phyloP scores from a whole-genome alignment of 1,140 invertebrate species.

The Tetramorium alpestre region DNA sequence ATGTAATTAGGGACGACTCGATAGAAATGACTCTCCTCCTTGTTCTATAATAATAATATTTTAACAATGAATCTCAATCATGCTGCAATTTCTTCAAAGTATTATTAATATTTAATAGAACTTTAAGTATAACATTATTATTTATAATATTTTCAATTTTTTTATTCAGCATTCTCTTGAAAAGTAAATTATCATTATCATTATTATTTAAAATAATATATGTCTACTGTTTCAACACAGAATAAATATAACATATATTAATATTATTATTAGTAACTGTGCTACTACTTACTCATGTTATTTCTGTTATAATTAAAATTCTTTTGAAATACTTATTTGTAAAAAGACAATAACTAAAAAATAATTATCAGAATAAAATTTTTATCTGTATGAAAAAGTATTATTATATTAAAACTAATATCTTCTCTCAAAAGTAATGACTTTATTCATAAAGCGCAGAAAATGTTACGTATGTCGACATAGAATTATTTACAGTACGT shows the following conservation, averaged over 20 bases:
- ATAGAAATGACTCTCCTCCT: conserved; percentile 52
- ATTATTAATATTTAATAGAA: not conserved
- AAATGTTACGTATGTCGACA: not conserved
- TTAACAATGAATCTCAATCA: conserved; percentile 30
- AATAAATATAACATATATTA: not conserved
- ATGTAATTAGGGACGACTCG: conserved; percentile 33
- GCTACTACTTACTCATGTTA: not conserved
- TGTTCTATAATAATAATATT: conserved; percentile 40
- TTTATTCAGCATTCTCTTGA: not conserved
- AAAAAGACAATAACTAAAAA: conserved; percentile 30
- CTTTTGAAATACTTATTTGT: not conserved
- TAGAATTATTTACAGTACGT: conserved; percentile 31
- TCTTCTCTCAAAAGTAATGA: not conserved
- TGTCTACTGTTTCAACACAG: not conserved
- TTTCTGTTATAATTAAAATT: not conserved
- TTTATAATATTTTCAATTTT: not conserved
- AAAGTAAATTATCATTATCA: not conserved
- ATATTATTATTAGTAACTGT: not conserved
- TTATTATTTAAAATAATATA: not conserved
- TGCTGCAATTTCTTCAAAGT: not conserved
- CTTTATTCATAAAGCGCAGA: not conserved
- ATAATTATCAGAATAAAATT: not conserved
- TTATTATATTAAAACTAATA: not conserved
- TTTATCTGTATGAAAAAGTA: not conserved
- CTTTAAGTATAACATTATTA: conserved; percentile 3